phyloP scores from a whole-genome alignment of 1,140 invertebrate genomes.

The Gryon sp. region DNA sequence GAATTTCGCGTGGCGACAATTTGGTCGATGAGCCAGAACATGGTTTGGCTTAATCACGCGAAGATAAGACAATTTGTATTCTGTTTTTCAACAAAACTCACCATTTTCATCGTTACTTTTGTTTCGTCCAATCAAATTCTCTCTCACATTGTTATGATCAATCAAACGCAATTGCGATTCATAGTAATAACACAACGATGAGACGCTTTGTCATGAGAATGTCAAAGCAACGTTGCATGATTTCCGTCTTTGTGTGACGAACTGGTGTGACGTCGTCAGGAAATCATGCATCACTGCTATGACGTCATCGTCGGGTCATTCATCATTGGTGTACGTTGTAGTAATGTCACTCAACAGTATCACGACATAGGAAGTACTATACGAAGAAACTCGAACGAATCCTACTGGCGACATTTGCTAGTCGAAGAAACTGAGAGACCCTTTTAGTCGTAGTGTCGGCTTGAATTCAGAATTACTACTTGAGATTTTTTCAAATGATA shows the following conservation, averaged over 20 bases:
- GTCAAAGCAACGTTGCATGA: constrained; percentile 56
- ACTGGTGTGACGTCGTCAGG: constrained; percentile 47
- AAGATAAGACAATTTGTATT: constrained; percentile 34
- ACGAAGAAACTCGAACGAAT: too few species aligned
- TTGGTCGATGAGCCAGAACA: constrained; percentile 49
- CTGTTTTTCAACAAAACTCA: constrained; percentile 8
- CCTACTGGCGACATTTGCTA: too few species aligned
- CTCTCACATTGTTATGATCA: constrained; percentile 33
- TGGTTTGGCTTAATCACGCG: constrained; percentile 49
- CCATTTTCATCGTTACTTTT: not conserved
- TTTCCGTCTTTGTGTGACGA: constrained; percentile 47
- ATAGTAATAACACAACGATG: constrained; percentile 30
- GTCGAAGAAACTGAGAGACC: too few species aligned
- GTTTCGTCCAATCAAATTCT: not conserved
- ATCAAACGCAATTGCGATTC: constrained; percentile 35
- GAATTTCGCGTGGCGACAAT: constrained; percentile 54
- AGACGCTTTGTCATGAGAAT: constrained; percentile 49
- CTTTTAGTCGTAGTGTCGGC: too few species aligned
- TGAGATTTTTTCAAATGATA: too few species aligned
- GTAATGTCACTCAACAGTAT: constrained; percentile 25
- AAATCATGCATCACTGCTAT: constrained; percentile 51
- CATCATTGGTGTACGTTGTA: constrained; percentile 37
- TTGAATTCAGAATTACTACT: too few species aligned
- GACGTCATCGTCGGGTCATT: constrained; percentile 52
- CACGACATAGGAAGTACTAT: too few species aligned